Base-by-base conservation (phyloP, 2,888 invertebrate genomes). In the Drosophila atripex region DNA sequence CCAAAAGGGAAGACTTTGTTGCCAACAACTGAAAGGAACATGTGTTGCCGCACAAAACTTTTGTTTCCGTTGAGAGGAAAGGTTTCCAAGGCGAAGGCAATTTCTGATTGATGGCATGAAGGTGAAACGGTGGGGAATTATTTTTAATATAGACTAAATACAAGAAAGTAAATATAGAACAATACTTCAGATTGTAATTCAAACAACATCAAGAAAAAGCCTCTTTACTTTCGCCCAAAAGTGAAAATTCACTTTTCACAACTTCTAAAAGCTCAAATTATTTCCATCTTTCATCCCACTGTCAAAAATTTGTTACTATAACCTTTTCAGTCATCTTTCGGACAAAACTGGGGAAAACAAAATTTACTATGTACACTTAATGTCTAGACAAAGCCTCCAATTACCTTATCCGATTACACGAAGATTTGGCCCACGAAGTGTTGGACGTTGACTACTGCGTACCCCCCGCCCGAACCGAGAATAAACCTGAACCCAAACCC, bases 341-440 rank as follows among this genome's bases (percentile, higher is more conserved):
- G 39, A 55, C 46, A 61, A 65, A 85, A 78, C 73, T 83, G 53
- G 72, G 64, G 72, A 71, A 82, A 77, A 83, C 74, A 72, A 86
- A 83, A 82, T 86, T 83, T 86, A 86, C 86, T 82, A 82, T 82
- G 90, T 89, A 86, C 90, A 89, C 90, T 89, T 90, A 89, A 89
- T 90, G 90, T 90, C 90, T 90, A 90, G 90, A 90, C 90, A 90
- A 90, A 89, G 88, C 89, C 89, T 90, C 89, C 90, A 90, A 90
- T 90, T 90, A 90, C 90, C 90, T 90, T 89, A 90, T 90, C 90
- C 90, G 90, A 90, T 90, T 90, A 90, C 90, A 88, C 71, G 80
- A 89, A 89, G 89, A 89, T 90, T 89, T 89, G 75, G 73, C 76
- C 83, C 76, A 69, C 73, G 72, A 75, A 82, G 79, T 78, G 79